A percentile compares a stretch with the other conserved stretches of the same genome.
Conservation (phyloP, 2,113 vertebrate species). For the Dendropsophus ebraccatus region DNA sequence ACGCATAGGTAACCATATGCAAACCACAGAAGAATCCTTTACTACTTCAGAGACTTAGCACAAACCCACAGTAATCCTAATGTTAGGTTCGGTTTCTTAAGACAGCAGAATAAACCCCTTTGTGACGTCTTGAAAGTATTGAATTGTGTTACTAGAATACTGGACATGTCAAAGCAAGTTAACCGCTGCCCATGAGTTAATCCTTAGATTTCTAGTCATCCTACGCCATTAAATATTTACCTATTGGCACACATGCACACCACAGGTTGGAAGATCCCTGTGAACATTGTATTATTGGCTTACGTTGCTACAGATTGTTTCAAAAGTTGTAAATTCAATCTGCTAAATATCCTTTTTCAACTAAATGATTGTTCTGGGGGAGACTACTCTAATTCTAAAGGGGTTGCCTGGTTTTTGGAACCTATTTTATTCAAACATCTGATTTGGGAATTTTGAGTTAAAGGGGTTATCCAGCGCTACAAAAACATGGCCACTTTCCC, state of each 20-base stretch:
- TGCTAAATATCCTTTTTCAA: too few relatives aligned
- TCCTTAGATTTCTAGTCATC: background rate
- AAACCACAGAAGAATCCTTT: background rate
- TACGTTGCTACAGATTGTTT: background rate
- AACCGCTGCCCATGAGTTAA: background rate
- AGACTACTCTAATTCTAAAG: too few relatives aligned
- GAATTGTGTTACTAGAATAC: background rate
- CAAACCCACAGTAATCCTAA: slow-evolving; percentile 32
- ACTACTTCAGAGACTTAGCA: background rate
- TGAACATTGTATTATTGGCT: background rate
- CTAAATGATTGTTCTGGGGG: too few relatives aligned
- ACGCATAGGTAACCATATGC: slow-evolving; percentile 5
- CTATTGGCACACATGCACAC: background rate
- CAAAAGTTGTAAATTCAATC: too few relatives aligned
- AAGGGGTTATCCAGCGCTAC: too few relatives aligned
- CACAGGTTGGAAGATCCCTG: background rate
- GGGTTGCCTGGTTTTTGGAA: too few relatives aligned
- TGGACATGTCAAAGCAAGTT: background rate
- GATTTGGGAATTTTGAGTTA: too few relatives aligned
- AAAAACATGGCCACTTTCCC: too few relatives aligned
- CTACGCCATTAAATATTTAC: background rate
- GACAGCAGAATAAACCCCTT: background rate
- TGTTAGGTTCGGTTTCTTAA: background rate
- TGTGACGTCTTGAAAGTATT: background rate
- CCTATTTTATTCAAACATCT: too few relatives aligned